Conservation (phyloP, 1,140 invertebrate species). For the Drosophila nigromelanica region DNA sequence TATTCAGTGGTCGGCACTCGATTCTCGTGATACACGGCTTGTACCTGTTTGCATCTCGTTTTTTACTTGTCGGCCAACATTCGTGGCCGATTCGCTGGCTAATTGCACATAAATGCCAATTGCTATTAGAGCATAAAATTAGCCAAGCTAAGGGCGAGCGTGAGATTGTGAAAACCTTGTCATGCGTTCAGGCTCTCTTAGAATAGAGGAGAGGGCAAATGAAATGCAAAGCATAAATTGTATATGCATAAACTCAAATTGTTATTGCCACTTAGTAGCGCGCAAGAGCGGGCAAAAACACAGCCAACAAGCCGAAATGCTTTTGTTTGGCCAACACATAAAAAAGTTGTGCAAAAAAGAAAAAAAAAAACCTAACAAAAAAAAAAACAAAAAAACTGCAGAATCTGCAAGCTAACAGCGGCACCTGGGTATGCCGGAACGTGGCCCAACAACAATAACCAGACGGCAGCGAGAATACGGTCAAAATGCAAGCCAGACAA, state of each 20-base stretch:
- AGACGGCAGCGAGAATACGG: conserved; percentile 27
- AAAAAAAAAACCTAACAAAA: background rate
- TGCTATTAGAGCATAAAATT: conserved; percentile 45
- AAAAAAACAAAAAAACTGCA: conserved; percentile 20
- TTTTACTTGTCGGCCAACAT: conserved; percentile 17
- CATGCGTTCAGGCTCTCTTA: conserved; percentile 4
- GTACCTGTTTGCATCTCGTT: conserved; percentile 53
- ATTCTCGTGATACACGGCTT: conserved; percentile 9
- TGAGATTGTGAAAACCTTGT: conserved; percentile 7
- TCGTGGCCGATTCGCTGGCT: conserved; percentile 32
- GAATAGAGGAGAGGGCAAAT: conserved; percentile 16
- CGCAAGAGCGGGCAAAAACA: conserved; percentile 33
- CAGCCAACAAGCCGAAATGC: conserved; percentile 10
- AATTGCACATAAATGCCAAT: conserved; percentile 51
- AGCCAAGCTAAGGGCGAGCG: conserved; percentile 11
- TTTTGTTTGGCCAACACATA: background rate
- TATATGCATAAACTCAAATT: conserved; percentile 68
- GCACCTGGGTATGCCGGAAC: conserved; percentile 29
- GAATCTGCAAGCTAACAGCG: conserved; percentile 28
- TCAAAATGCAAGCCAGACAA: conserved; percentile 57
- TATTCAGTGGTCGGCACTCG: background rate
- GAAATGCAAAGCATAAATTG: conserved; percentile 53
- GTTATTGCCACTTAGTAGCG: conserved; percentile 71
- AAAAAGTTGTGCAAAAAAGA: conserved; percentile 5
- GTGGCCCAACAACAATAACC: conserved; percentile 49